These are phyloP conservation scores for Otus sunia DNA, from an alignment of 2,113 vertebrate genomes.

Conservation along the genomic window DNA sequence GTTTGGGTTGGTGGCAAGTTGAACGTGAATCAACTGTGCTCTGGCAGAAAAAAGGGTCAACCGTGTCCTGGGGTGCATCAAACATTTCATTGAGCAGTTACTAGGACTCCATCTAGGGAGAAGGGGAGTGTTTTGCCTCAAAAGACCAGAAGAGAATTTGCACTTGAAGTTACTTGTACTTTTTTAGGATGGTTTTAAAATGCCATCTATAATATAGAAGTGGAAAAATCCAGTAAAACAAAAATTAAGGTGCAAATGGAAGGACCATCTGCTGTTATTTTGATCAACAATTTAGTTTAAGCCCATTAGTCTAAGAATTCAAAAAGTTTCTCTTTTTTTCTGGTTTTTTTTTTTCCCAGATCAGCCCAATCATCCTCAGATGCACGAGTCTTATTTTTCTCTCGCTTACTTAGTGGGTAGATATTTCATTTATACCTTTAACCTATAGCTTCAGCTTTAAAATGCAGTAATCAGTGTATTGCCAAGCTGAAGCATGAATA, in stretches of 20 bases:
- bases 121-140: not conserved
- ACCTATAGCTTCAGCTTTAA: not conserved
- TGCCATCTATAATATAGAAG: not conserved
- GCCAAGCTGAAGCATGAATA: not conserved
- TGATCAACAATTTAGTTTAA: not conserved
- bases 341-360: not conserved
- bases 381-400: not conserved
- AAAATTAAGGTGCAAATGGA: not conserved
- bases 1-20: not conserved
- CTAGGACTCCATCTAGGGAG: not conserved
- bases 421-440: not conserved
- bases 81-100: not conserved
- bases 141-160: not conserved
- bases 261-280: not conserved
- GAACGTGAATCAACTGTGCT: not conserved
- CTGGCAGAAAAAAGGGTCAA: not conserved
- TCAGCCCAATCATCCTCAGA: not conserved
- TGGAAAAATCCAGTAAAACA: not conserved
- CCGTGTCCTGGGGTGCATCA: not conserved
- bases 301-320: not conserved
- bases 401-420: not conserved
- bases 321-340: rapidly evolving
- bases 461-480: not conserved
- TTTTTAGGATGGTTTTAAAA: not conserved
- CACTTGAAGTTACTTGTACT: not conserved